Percentiles rank a stretch among this genome's conserved stretches.
Conservation (phyloP, 2,797 vertebrate species). For the Acrocephalus scirpaceus region DNA sequence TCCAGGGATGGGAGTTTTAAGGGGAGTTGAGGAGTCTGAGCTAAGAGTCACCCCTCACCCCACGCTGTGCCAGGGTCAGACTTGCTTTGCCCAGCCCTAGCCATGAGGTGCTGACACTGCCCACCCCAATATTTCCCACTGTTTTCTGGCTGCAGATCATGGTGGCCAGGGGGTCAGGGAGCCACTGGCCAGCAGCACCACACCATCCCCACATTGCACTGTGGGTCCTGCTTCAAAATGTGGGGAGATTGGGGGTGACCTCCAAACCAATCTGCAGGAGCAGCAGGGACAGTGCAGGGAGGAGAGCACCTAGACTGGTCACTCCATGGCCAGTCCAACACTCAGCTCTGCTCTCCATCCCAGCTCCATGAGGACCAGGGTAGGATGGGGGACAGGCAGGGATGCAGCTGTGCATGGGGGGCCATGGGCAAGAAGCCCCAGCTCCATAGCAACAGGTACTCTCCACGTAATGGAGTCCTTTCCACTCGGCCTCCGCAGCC, state of each 20-base stretch:
- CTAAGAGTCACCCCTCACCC: neutral
- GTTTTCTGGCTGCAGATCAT: neutral
- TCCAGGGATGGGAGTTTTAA: neutral
- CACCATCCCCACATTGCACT: neutral
- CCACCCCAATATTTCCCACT: neutral
- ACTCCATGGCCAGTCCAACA: accelerated
- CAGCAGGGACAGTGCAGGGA: neutral
- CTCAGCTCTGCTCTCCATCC: neutral
- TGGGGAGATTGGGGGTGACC: neutral
- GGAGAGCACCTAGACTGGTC: accelerated
- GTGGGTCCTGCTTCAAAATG: neutral
- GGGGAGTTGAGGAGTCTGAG: neutral
- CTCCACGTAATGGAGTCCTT: conserved; percentile 71
- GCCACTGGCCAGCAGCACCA: neutral
- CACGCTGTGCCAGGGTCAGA: accelerated
- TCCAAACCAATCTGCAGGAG: neutral
- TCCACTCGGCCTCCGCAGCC: conserved; percentile 56
- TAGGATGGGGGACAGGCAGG: neutral
- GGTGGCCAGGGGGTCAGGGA: neutral
- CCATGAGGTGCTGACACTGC: neutral
- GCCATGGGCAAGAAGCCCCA: neutral
- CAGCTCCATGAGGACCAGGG: neutral
- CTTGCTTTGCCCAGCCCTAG: neutral
- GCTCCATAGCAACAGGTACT: conserved; percentile 74
- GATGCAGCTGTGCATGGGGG: neutral